Evolutionary conservation across 2,113 vertebrate genomes (phyloP).

Genomic region (Lasiurus borealis): DNA sequence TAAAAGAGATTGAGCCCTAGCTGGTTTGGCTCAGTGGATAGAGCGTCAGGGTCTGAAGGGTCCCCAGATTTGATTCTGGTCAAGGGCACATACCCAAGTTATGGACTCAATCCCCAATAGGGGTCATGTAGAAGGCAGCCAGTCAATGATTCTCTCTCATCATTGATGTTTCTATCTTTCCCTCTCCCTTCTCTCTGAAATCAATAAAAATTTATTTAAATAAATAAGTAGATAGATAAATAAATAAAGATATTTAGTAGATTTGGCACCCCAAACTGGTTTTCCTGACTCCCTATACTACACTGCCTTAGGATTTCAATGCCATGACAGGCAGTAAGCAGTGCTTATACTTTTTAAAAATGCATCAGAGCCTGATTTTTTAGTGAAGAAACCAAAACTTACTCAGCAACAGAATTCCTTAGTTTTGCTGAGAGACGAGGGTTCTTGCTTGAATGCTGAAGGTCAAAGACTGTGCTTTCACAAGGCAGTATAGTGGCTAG

Average conservation of each 20-base stretch:
- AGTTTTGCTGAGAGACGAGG: neutral
- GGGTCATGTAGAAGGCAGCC: too few species aligned
- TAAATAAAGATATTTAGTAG: neutral
- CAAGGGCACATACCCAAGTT: too few species aligned
- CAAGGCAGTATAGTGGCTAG: neutral
- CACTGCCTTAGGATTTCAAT: neutral
- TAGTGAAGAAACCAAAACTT: slow-evolving; percentile 21
- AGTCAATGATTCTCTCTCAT: too few species aligned
- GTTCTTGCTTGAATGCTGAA: neutral
- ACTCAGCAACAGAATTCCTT: neutral
- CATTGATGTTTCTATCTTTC: too few species aligned
- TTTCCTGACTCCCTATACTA: slow-evolving; percentile 1
- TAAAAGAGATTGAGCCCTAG: neutral
- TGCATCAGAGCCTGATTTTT: neutral
- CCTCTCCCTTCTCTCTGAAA: too few species aligned
- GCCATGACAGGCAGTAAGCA: neutral
- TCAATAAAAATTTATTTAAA: too few species aligned
- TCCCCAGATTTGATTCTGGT: too few species aligned
- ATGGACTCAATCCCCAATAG: too few species aligned
- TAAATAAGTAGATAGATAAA: too few species aligned
- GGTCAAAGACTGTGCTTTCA: neutral
- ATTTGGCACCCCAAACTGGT: slow-evolving; percentile 20
- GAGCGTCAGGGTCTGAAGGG: too few species aligned
- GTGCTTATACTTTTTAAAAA: neutral
- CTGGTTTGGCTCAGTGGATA: too few species aligned